These are phyloP conservation scores for Spinibarbus caldwelli DNA, from an alignment of 2,797 vertebrate genomes.

Conservation along the genomic window DNA sequence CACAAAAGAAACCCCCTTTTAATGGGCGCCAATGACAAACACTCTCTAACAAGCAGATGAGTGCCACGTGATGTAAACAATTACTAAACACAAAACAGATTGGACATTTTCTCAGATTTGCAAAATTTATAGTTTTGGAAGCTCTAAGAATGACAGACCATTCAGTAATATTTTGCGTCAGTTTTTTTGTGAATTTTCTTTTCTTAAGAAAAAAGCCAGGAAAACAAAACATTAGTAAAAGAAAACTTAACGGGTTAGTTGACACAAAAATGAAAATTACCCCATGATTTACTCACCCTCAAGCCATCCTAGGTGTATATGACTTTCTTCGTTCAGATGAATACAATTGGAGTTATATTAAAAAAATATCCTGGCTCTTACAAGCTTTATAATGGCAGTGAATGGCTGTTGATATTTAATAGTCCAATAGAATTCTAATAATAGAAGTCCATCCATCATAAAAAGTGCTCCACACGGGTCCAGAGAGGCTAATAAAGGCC, in stretches of 20 bases:
- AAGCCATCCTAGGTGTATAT: too few species aligned
- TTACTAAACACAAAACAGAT: slow-evolving; percentile 11
- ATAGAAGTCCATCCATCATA: too few species aligned
- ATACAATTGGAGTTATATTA: too few species aligned
- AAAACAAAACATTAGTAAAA: background rate
- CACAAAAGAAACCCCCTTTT: slow-evolving; percentile 39
- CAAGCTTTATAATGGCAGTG: too few species aligned
- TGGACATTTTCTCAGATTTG: background rate
- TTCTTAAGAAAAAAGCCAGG: background rate
- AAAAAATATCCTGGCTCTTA: too few species aligned
- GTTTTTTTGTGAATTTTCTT: background rate
- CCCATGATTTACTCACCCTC: too few species aligned
- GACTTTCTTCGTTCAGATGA: too few species aligned
- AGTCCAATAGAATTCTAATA: too few species aligned
- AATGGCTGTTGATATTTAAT: too few species aligned
- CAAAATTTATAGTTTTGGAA: background rate
- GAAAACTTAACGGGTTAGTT: background rate
- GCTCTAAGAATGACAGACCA: background rate
- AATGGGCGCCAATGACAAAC: slow-evolving; percentile 41
- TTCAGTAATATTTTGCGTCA: background rate
- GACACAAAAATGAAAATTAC: too few species aligned
- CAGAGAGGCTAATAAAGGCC: too few species aligned
- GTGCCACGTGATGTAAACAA: slow-evolving; percentile 7
- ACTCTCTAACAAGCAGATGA: slow-evolving; percentile 21
- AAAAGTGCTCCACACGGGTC: too few species aligned